Evolutionary conservation across 2,888 invertebrate species (phyloP).

Genomic region (Beris morrisii): DNA sequence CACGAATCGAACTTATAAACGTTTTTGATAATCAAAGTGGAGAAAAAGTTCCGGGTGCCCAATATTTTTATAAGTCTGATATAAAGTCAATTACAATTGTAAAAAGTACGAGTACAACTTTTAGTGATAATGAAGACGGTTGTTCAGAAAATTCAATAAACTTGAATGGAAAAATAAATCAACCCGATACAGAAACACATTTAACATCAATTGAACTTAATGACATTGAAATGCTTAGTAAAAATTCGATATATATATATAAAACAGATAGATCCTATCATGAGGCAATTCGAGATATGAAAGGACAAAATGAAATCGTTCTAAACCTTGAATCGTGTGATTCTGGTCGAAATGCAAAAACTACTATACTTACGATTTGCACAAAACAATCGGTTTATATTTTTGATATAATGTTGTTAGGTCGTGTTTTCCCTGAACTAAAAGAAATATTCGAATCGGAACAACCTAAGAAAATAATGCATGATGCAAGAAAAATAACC

Average conservation of each 20-base stretch:
- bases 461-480: constrained; percentile 44
- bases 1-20: constrained; percentile 34
- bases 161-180: constrained; percentile 19
- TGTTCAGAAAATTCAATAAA: not conserved
- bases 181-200: not conserved
- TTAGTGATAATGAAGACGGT: not conserved
- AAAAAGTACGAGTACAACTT: constrained; percentile 15
- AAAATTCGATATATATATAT: constrained; percentile 40
- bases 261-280: constrained; percentile 47
- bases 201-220: constrained; percentile 33
- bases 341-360: constrained; percentile 42
- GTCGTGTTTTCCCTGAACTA: constrained; percentile 44
- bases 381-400: constrained; percentile 44
- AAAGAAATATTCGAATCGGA: constrained; percentile 43
- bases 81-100: constrained; percentile 35
- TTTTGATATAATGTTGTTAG: constrained; percentile 45
- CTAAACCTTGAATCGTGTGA: constrained; percentile 43
- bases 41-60: constrained; percentile 23
- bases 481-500: constrained; percentile 43
- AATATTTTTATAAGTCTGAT: constrained; percentile 35
- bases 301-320: constrained; percentile 41
- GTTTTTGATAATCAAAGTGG: constrained; percentile 33
- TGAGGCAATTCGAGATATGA: constrained; percentile 45
- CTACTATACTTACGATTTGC: constrained; percentile 42
- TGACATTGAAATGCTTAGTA: constrained; percentile 40